Percentiles rank a stretch among this genome's conserved stretches.
Evolutionary conservation across 2,113 vertebrate species (phyloP).

Genomic region (Natator depressus): DNA sequence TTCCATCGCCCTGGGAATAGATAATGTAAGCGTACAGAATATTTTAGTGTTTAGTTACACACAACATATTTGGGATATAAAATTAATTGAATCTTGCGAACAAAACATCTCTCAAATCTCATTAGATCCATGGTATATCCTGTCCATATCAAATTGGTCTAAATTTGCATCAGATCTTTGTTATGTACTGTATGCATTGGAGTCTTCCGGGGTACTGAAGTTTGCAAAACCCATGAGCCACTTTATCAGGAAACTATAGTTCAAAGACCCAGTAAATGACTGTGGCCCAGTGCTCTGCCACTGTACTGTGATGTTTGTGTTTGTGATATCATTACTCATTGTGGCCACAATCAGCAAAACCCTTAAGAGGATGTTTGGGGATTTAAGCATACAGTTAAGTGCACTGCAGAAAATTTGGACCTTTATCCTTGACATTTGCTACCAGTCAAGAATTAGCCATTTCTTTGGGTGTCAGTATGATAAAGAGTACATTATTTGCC

Average conservation of each 20-base stretch:
- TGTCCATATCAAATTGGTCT: not conserved
- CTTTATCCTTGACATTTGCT: not conserved
- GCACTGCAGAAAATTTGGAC: not conserved
- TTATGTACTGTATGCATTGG: not conserved
- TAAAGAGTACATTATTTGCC: not conserved
- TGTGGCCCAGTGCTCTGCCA: fast-evolving
- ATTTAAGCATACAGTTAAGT: not conserved
- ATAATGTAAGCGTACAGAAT: not conserved
- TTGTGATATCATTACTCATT: not conserved
- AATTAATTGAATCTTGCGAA: not conserved
- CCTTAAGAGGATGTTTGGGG: not conserved
- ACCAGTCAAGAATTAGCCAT: not conserved
- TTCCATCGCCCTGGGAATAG: not conserved
- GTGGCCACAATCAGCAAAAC: not conserved
- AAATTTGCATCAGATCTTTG: not conserved
- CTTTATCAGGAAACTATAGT: not conserved
- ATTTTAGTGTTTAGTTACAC: not conserved
- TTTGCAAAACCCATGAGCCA: not conserved
- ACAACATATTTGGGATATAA: not conserved
- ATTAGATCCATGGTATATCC: not conserved
- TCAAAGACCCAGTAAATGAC: not conserved
- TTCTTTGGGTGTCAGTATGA: not conserved
- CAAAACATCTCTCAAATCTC: not conserved
- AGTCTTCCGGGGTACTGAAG: not conserved
- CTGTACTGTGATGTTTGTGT: not conserved